A percentile compares a stretch with the other conserved stretches of the same genome.
Conservation (phyloP, 2,888 invertebrate genomes). For the Imbricaverruca yamaguchii region DNA sequence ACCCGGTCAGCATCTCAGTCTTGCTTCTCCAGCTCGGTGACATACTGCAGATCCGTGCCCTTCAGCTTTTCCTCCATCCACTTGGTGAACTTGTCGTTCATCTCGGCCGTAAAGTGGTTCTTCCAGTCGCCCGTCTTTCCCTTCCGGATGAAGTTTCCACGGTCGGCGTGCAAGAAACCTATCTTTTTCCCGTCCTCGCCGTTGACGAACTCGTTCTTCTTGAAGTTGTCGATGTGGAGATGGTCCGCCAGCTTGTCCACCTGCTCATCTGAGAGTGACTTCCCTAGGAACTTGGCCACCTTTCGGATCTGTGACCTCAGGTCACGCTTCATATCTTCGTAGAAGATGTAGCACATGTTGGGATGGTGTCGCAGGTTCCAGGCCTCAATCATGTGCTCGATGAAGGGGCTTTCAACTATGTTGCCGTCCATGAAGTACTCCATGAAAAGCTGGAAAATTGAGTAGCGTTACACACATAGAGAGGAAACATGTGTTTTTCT, state of each 20-base stretch:
- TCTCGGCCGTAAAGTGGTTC: too few species aligned
- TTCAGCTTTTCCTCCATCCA: background rate
- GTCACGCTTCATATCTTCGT: conserved; percentile 24
- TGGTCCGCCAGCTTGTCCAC: conserved; percentile 14
- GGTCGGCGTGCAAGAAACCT: too few species aligned
- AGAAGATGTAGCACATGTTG: conserved; percentile 26
- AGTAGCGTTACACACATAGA: too few species aligned
- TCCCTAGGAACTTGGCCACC: conserved; percentile 26
- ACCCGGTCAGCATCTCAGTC: background rate
- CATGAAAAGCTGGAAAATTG: background rate
- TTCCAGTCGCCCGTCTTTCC: too few species aligned
- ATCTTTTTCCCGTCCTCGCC: too few species aligned
- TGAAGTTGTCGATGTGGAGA: conserved; percentile 27
- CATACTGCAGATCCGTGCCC: background rate
- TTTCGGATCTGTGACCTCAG: conserved; percentile 15
- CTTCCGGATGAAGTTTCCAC: too few species aligned
- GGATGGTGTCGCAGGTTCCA: conserved; percentile 27
- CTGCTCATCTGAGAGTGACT: conserved; percentile 24
- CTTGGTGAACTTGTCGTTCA: too few species aligned
- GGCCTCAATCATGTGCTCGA: conserved; percentile 25
- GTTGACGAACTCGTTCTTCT: background rate
- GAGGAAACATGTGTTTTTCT: too few species aligned
- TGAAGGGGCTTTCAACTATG: conserved; percentile 2
- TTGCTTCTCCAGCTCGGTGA: background rate
- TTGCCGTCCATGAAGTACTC: conserved; percentile 13